These are phyloP conservation scores for Glossophaga mutica DNA, from an alignment of 2,797 vertebrate genomes.

Conservation along the genomic window DNA sequence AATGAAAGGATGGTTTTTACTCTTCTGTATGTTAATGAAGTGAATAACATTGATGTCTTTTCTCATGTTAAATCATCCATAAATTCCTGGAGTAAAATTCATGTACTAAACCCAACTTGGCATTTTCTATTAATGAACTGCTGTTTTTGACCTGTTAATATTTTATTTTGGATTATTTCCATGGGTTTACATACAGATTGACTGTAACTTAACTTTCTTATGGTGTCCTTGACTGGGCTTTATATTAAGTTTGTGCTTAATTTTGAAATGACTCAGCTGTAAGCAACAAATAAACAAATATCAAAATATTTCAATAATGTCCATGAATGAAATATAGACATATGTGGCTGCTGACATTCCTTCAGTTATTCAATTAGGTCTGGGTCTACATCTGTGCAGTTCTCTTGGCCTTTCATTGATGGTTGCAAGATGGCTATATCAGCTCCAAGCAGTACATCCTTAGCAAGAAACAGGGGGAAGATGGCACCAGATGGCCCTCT, in stretches of 20 bases:
- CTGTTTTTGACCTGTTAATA: not conserved
- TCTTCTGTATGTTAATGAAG: slow-evolving; percentile 15
- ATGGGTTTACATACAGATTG: not conserved
- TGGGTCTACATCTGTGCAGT: not conserved
- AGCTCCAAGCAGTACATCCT: not conserved
- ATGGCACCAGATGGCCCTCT: not conserved
- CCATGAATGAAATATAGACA: not conserved
- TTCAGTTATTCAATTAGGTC: not conserved
- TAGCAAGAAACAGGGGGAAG: not conserved
- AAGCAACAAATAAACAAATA: not conserved
- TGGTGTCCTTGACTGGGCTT: not conserved
- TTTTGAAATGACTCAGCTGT: not conserved
- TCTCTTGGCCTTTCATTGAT: not conserved
- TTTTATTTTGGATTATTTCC: slow-evolving; percentile 23
- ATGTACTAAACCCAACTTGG: not conserved
- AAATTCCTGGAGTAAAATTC: not conserved
- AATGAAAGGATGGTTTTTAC: not conserved
- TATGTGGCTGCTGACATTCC: not conserved
- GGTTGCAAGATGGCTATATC: not conserved
- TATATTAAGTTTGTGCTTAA: not conserved
- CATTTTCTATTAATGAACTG: slow-evolving; percentile 21
- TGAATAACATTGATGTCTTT: not conserved
- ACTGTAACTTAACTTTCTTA: not conserved
- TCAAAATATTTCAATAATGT: not conserved
- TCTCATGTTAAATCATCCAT: not conserved